phyloP scores from a whole-genome alignment of 2,797 vertebrate genomes.

The Stomatorhinus walkeri region DNA sequence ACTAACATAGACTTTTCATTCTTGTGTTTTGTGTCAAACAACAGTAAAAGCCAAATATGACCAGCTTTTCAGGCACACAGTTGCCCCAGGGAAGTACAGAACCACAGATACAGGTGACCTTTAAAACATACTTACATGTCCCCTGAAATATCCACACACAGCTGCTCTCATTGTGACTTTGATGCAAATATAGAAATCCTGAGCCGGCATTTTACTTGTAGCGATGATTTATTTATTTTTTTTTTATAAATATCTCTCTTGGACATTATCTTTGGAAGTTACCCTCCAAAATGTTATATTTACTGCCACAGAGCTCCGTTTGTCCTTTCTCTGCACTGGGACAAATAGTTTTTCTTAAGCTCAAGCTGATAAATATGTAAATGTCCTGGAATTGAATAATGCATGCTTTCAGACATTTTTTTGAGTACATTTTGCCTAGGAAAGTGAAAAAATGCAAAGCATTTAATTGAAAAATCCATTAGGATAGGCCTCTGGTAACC shows the following conservation, averaged over 20 bases:
- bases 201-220: not conserved
- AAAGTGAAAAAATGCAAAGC: not conserved
- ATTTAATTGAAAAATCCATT: constrained; percentile 1
- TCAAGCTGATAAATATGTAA: not conserved
- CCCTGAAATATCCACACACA: not conserved
- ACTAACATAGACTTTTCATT: not conserved
- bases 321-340: not conserved
- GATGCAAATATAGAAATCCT: not conserved
- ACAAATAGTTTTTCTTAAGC: not conserved
- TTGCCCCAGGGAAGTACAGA: not conserved
- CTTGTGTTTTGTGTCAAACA: not conserved
- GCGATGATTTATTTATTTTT: not conserved
- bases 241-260: not conserved
- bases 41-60: constrained; percentile 1
- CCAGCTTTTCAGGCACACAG: not conserved
- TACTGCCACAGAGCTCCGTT: not conserved
- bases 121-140: not conserved
- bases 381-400: not conserved
- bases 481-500: not conserved
- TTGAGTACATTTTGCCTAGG: not conserved
- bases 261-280: not conserved
- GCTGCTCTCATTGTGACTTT: not conserved
- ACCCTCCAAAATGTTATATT: not conserved
- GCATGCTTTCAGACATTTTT: not conserved
- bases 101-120: not conserved